A percentile compares a stretch with the other conserved stretches of the same genome.
Conservation (phyloP, 2,113 vertebrate genomes). For the Osmerus mordax region DNA sequence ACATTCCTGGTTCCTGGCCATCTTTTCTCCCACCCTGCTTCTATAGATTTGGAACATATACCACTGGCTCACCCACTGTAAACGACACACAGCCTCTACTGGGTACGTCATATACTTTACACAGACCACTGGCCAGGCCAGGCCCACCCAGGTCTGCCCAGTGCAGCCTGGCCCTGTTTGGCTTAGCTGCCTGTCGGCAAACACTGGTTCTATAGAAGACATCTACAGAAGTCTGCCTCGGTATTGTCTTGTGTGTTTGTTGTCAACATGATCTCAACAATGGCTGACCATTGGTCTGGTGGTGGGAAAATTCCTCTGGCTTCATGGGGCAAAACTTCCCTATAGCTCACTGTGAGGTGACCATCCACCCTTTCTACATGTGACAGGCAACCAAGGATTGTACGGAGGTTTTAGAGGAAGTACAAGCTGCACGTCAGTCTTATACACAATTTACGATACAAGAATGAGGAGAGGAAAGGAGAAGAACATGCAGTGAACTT, state of each 20-base stretch:
- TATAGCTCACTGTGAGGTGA: not conserved
- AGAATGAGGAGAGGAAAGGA: not conserved
- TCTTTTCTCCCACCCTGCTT: not conserved
- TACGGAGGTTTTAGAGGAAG: not conserved
- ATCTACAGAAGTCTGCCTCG: not conserved
- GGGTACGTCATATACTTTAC: too few species aligned
- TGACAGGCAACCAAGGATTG: not conserved
- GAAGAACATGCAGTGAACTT: not conserved
- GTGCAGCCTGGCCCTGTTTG: not conserved
- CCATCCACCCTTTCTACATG: not conserved
- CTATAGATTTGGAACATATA: not conserved
- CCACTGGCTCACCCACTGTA: not conserved
- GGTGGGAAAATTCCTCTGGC: not conserved
- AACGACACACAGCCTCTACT: too few species aligned
- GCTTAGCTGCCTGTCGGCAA: not conserved
- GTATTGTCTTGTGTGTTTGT: constrained; percentile 1
- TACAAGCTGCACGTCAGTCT: not conserved
- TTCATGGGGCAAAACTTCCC: not conserved
- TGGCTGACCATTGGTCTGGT: not conserved
- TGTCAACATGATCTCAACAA: not conserved
- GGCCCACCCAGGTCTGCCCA: too few species aligned
- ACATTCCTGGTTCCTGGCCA: not conserved
- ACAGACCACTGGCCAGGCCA: too few species aligned
- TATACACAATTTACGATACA: not conserved
- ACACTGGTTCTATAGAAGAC: not conserved